phyloP scores from a whole-genome alignment of 2,888 invertebrate genomes.

The Pyrrhia umbra region DNA sequence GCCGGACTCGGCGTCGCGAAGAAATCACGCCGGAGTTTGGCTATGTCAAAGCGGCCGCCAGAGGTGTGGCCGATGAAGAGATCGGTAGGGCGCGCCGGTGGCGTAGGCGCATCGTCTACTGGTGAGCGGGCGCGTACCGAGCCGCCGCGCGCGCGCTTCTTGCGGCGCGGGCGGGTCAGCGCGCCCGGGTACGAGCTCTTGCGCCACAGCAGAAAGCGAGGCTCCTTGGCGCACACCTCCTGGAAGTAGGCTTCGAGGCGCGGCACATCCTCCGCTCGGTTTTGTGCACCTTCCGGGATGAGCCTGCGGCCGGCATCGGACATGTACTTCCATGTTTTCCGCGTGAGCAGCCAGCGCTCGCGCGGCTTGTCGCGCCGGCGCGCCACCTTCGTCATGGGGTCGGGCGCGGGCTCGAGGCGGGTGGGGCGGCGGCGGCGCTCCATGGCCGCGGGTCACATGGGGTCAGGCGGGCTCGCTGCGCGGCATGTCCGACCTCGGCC shows the following conservation, averaged over 20 bases:
- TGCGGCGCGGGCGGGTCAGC: conserved; percentile 89
- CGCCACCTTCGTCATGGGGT: conserved; percentile 90
- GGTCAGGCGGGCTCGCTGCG: conserved; percentile 63
- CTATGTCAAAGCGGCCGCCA: conserved; percentile 92
- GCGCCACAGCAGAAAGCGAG: conserved; percentile 94
- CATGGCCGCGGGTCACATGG: conserved; percentile 80
- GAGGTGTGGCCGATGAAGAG: conserved; percentile 87
- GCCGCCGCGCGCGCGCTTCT: conserved; percentile 91
- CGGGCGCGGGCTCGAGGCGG: conserved; percentile 85
- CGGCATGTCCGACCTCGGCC: conserved; percentile 75
- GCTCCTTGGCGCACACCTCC: conserved; percentile 94
- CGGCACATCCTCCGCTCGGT: conserved; percentile 94
- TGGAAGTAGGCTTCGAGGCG: conserved; percentile 96
- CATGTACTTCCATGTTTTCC: conserved; percentile 98
- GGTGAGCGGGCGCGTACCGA: conserved; percentile 92
- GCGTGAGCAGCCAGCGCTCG: conserved; percentile 96
- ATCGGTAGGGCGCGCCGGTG: conserved; percentile 85
- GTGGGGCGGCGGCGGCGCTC: conserved; percentile 81
- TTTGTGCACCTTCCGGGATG: conserved; percentile 94
- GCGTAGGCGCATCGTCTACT: conserved; percentile 90
- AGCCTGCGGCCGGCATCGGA: conserved; percentile 96
- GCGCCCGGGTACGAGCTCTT: conserved; percentile 95
- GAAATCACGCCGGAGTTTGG: conserved; percentile 92
- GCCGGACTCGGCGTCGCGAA: conserved; percentile 86
- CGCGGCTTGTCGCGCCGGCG: conserved; percentile 91